Base-by-base conservation (phyloP, 2,113 vertebrate genomes). In the Speoplatyrhinus poulsoni region DNA sequence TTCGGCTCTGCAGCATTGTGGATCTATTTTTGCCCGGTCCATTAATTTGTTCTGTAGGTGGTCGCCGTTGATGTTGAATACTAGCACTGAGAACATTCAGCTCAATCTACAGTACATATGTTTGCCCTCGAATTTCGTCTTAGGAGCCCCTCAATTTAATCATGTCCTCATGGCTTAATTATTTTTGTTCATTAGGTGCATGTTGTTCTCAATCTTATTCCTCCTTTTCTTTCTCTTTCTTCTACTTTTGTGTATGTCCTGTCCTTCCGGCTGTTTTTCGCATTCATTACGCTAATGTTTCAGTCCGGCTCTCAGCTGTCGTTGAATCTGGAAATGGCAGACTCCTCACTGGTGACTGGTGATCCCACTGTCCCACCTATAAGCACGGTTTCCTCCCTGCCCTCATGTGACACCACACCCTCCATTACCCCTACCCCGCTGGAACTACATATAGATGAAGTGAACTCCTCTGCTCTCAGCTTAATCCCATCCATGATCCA, bases 291-390 rank as follows among this genome's bases (percentile, higher is more conserved):
- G 81, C 67, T 80, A 59, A 19, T 69, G 1, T 65, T 87, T 78
- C 88, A 98, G 96, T 95, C 95, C 65, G 94, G 89, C 83, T 94
- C 95, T 77, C 92, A 93, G 76, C 73, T 91, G 73, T 93, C 91
- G 75, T 72, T 93, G 78, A 90, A 85, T 85, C 89, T 91, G 64
- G 93, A 94, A 81, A 55, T 72, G 13, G 63, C 62, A 46, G 88
- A 91, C 3, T 12, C 64, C 46, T 66, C 67, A 16, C 16, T 67
- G 10, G 15, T 55, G 1, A 17, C 62, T 36, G 70, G 46, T 70
- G 68, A 69, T 62, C 26, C 72, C 1, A 46, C 65, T 65, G 61
- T 68, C 26, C 65, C 72, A n/a, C 41, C 70, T 52, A 41, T 78
- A 79, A 69, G 10, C 59, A 12, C 73, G 58, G n/a, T 48, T 60